Conservation (phyloP, 2,888 invertebrate genomes). For the Nymphalis polychloros region DNA sequence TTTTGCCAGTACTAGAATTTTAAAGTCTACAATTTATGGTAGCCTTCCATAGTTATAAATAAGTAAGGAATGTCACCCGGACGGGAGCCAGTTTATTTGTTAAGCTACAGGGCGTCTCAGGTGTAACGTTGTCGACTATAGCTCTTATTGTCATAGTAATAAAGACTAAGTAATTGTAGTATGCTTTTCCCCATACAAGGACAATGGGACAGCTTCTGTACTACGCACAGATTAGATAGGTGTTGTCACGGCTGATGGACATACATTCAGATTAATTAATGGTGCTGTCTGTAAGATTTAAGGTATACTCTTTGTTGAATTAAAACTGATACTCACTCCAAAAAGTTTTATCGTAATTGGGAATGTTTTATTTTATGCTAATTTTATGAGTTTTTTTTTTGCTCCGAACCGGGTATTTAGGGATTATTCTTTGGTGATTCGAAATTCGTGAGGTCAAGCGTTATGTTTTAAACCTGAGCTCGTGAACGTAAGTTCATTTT, state of each 20-base stretch:
- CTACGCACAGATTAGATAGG: slow-evolving; percentile 44
- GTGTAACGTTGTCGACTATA: slow-evolving; percentile 17
- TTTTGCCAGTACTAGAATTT: slow-evolving; percentile 32
- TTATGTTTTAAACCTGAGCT: background rate
- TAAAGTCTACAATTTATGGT: slow-evolving; percentile 35
- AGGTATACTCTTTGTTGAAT: background rate
- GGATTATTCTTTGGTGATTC: slow-evolving; percentile 24
- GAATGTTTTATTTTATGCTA: background rate
- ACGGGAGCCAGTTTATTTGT: slow-evolving; percentile 39
- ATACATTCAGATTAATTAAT: slow-evolving; percentile 32
- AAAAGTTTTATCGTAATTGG: background rate
- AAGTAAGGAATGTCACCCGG: slow-evolving; percentile 43
- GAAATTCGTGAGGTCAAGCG: slow-evolving; percentile 20
- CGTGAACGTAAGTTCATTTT: background rate
- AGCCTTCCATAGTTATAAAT: slow-evolving; percentile 41
- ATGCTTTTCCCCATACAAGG: slow-evolving; percentile 22
- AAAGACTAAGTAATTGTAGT: slow-evolving; percentile 4
- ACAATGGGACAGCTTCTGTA: slow-evolving; percentile 39
- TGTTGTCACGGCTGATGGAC: slow-evolving; percentile 32
- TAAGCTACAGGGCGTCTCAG: slow-evolving; percentile 26
- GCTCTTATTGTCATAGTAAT: background rate
- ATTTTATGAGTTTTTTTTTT: no score
- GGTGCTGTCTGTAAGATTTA: slow-evolving; percentile 20
- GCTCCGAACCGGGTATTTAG: slow-evolving; percentile 24
- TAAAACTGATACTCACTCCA: background rate